Evolutionary conservation across 2,888 invertebrate species (phyloP), one percentile per base, ranked within the genome.

Genomic region (Dendrolimus pini): DNA sequence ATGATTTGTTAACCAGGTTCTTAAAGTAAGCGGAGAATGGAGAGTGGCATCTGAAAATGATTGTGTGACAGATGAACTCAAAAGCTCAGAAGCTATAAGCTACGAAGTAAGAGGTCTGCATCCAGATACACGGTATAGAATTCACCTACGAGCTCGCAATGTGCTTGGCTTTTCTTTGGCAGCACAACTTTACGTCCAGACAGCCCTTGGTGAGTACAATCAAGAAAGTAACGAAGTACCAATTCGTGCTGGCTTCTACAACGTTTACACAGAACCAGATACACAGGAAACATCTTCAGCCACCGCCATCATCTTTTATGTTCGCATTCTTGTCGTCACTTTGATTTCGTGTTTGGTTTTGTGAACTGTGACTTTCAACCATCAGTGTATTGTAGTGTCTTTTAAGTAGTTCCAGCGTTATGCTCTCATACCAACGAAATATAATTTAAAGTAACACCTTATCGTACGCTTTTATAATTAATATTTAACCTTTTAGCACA

Each of bases 81-180:
- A 93, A 66, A 93, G 94, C 55, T 92, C 91, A 57, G 91, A 92
- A 67, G 93, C 94, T 60, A 93, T 94, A 58, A 92, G 85, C 62
- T 93, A 93, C 69, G 94, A 94, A 85, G 91, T 98, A 75, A 92
- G 92, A 63, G 86, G 92, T 13, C 92, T 98, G 18, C 89, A 90
- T 58, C 94, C 97, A 0, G 95, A 97, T 78, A 95, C 96, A 7
- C 94, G 93, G 66, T 98, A 98, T 91, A 94, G 93, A 75, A 94
- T 97, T 74, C 95, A 96, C 76, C 91, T 98, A 59, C 92, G 94
- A 67, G 98, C 98, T 54, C 95, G 95, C 81, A 98, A 98, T 83
- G 88, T 93, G 41, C 95, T 98, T 63, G 98, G 98, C 59, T 94
- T 91, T 84, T 96, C 97, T 72, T 90, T 93, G 61, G 94, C 96